Evolutionary conservation across 2,797 vertebrate genomes (phyloP), one percentile per base, ranked within the genome.

Genomic region (Aratinga solstitialis): DNA sequence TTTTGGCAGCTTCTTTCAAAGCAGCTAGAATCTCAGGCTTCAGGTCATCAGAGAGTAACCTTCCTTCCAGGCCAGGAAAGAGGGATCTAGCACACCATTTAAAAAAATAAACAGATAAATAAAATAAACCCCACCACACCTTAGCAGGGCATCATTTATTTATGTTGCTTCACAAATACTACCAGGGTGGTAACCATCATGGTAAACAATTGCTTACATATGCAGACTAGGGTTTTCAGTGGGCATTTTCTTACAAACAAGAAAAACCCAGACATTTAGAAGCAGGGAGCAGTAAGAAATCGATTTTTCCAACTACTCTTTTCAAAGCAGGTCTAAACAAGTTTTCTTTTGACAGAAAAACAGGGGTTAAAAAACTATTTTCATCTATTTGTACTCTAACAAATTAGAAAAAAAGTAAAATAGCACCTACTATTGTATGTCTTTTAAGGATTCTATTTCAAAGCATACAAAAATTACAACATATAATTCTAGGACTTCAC

Each of bases 51-150:
- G 98, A 97, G 83, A 99, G 91, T 94, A 99, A 98, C 91, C 98
- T 98, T 97, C 98, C 98, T 97, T 99, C 99, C 91, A 99, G 98
- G 96, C 99, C 99, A 95, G 99, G 99, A 97, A 99, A 99, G 87
- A 99, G 98, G 71, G 98, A 98, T 95, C 99, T 99, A 89, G 53
- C 72, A 94, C 17, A 88, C 34, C 92, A 96, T 59, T 42, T 74
- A 87, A 87, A 61, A 27, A 18, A 8, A 12, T 5, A 13, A 50
- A 26, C 16, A n/a, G 0, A 9, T 4, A 43, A 9, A n/a, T 47
- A 18, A 27, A 43, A 3, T 47, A 71, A 50, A 24, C 54, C 47
- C 13, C 19, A 51, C 24, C 27, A 65, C 8, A 81, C 14, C n/a
- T 93, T 13, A 93, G 71, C 15, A 91, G 88, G 89, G 20, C 19